phyloP scores from a whole-genome alignment of 1,140 invertebrate species.

The Coboldia fuscipes region DNA sequence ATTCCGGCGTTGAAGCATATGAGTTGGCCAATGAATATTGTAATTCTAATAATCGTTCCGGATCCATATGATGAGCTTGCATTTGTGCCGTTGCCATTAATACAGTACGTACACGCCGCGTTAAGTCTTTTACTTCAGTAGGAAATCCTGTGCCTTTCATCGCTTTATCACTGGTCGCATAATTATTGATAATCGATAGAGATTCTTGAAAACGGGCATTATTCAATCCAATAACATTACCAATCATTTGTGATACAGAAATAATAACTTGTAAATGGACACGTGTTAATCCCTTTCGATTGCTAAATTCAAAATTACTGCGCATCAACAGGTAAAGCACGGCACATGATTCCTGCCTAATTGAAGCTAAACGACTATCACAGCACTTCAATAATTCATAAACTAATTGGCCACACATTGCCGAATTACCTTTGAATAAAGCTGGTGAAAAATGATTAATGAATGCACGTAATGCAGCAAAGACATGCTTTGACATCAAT shows the following conservation, averaged over 20 bases:
- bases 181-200: slow-evolving; percentile 78
- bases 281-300: slow-evolving; percentile 58
- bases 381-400: slow-evolving; percentile 60
- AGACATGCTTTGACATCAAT: slow-evolving; percentile 68
- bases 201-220: slow-evolving; percentile 81
- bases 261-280: slow-evolving; percentile 80
- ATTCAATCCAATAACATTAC: slow-evolving; percentile 66
- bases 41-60: slow-evolving; percentile 76
- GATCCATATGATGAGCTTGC: slow-evolving; percentile 72
- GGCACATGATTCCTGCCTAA: slow-evolving; percentile 74
- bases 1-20: slow-evolving; percentile 81
- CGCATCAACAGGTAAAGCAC: slow-evolving; percentile 80
- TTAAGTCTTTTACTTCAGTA: slow-evolving; percentile 76
- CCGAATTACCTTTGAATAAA: slow-evolving; percentile 64
- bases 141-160: slow-evolving; percentile 82
- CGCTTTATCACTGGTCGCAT: slow-evolving; percentile 75
- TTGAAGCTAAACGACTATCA: slow-evolving; percentile 52
- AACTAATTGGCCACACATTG: slow-evolving; percentile 65
- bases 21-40: slow-evolving; percentile 86
- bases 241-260: slow-evolving; percentile 76
- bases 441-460: slow-evolving; percentile 74
- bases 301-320: slow-evolving; percentile 77
- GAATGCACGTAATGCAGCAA: slow-evolving; percentile 73
- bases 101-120: slow-evolving; percentile 76
- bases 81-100: slow-evolving; percentile 85